phyloP scores from a whole-genome alignment of 2,113 vertebrate species.

The Neofelis nebulosa region DNA sequence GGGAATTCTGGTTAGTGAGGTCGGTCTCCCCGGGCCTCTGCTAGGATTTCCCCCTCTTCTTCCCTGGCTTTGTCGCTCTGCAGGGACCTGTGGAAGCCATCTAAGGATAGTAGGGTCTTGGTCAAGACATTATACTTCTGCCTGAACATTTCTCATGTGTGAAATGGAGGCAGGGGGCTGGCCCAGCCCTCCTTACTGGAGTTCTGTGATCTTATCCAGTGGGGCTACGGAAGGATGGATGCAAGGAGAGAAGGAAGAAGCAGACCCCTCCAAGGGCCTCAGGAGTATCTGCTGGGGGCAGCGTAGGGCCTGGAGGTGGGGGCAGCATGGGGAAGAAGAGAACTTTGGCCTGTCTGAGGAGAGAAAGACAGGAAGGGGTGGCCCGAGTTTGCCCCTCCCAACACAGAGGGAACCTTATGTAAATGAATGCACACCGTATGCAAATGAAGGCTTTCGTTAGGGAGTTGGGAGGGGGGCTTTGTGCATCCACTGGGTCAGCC shows the following conservation, averaged over 20 bases:
- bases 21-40: background rate
- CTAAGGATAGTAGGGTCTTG: background rate
- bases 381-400: background rate
- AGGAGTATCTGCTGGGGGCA: background rate
- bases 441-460: conserved; percentile 61
- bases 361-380: background rate
- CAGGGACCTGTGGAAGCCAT: background rate
- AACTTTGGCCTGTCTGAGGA: background rate
- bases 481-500: background rate
- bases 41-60: background rate
- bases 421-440: conserved; percentile 2
- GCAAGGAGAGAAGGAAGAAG: background rate
- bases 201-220: background rate
- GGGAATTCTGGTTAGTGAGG: background rate
- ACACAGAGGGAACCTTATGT: background rate
- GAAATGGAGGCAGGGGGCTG: background rate
- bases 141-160: background rate
- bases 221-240: background rate
- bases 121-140: background rate
- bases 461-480: background rate
- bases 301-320: background rate
- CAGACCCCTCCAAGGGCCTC: background rate
- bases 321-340: background rate
- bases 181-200: background rate
- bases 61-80: background rate